phyloP scores from a whole-genome alignment of 2,888 invertebrate genomes.

The Pseudeuparius sepicola region DNA sequence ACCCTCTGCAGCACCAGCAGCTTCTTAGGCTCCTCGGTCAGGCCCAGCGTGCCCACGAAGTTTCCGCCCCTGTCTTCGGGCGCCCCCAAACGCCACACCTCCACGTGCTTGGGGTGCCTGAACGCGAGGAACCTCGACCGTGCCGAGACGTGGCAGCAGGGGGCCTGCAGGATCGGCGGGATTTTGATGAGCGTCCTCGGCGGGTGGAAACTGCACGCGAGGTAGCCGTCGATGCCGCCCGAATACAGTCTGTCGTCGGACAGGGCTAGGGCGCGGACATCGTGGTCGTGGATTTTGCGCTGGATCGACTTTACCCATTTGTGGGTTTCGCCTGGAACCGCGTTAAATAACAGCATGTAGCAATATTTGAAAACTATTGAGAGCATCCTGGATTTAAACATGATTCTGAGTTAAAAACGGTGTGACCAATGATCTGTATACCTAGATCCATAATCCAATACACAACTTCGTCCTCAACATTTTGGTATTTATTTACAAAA shows the following conservation, averaged over 20 bases:
- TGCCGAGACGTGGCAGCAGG: constrained; percentile 46
- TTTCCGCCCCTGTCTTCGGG: constrained; percentile 31
- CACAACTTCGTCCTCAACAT: too few relatives aligned
- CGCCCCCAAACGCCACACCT: constrained; percentile 53
- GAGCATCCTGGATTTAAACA: too few relatives aligned
- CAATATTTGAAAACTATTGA: too few relatives aligned
- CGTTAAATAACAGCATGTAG: too few relatives aligned
- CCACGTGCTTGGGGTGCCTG: constrained; percentile 45
- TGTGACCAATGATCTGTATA: too few relatives aligned
- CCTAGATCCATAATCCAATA: too few relatives aligned
- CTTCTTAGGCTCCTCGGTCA: constrained; percentile 51
- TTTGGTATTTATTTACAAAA: too few relatives aligned
- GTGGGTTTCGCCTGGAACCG: constrained; percentile 35
- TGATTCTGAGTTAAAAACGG: too few relatives aligned
- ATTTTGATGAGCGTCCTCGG: constrained; percentile 58
- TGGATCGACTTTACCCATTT: constrained; percentile 79
- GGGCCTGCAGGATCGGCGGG: constrained; percentile 58
- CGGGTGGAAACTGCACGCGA: constrained; percentile 61
- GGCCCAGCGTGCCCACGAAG: constrained; percentile 34
- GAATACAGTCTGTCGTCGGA: constrained; percentile 61
- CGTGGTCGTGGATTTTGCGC: constrained; percentile 74
- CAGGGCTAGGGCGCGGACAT: constrained; percentile 60
- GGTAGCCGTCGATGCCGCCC: constrained; percentile 71
- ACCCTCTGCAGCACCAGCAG: constrained; percentile 56
- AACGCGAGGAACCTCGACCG: constrained; percentile 47